A percentile compares a stretch with the other conserved stretches of the same genome.
Conservation (phyloP, 2,888 invertebrate species). For the Heteromyza rotundicornis region DNA sequence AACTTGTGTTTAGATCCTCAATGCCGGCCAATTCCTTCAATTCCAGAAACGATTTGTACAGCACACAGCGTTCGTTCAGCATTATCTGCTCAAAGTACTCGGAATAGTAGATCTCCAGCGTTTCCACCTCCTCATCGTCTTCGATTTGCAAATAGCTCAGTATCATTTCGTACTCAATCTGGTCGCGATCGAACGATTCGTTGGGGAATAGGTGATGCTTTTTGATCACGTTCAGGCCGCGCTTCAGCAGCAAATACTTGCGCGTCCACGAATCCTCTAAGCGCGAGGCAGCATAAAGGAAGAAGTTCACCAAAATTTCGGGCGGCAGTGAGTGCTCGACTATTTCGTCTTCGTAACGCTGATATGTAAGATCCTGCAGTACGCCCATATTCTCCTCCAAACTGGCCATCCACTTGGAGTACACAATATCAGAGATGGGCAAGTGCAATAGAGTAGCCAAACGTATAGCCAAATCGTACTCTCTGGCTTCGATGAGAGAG, state of each 20-base stretch:
- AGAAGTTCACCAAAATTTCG: slow-evolving; percentile 70
- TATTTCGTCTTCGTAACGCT: slow-evolving; percentile 70
- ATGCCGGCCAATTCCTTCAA: slow-evolving; percentile 60
- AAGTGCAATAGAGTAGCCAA: slow-evolving; percentile 63
- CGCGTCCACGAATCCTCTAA: slow-evolving; percentile 56
- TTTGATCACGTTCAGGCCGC: slow-evolving; percentile 57
- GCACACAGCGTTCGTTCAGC: slow-evolving; percentile 56
- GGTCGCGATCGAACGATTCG: slow-evolving; percentile 60
- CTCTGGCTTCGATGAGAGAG: slow-evolving; percentile 60
- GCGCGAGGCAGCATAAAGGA: slow-evolving; percentile 65
- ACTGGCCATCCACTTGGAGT: slow-evolving; percentile 64
- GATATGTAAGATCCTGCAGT: slow-evolving; percentile 55
- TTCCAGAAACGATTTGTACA: slow-evolving; percentile 60
- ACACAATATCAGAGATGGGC: slow-evolving; percentile 63
- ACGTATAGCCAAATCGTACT: slow-evolving; percentile 65
- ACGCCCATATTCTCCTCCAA: slow-evolving; percentile 62
- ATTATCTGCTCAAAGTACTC: slow-evolving; percentile 61
- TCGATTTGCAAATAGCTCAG: slow-evolving; percentile 50
- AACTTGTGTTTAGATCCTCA: slow-evolving; percentile 55
- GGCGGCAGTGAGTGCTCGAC: slow-evolving; percentile 68
- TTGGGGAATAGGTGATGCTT: slow-evolving; percentile 59
- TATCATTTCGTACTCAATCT: slow-evolving; percentile 62
- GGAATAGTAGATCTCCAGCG: slow-evolving; percentile 54
- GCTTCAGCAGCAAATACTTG: slow-evolving; percentile 65
- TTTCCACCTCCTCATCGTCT: slow-evolving; percentile 34